Evolutionary conservation across 2,113 vertebrate species (phyloP).

Genomic region (Clupea harengus): DNA sequence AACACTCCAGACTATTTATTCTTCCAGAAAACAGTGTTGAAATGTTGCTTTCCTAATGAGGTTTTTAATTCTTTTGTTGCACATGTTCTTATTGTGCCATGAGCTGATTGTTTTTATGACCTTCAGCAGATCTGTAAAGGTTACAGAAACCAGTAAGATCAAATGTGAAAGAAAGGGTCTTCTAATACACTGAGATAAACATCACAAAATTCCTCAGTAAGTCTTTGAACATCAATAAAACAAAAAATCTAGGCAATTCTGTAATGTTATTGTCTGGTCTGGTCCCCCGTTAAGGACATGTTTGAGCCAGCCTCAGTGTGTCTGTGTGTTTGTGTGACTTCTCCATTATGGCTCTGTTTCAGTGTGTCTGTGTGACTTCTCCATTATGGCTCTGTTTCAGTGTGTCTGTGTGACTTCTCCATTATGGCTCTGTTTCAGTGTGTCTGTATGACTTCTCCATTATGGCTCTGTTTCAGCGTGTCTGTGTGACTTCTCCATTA

Average conservation of each 20-base stretch:
- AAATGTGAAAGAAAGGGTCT: neutral
- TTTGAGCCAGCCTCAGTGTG: neutral
- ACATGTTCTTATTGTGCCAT: neutral
- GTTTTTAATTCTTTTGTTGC: neutral
- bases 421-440: neutral
- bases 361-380: neutral
- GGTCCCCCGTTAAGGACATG: neutral
- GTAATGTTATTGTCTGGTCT: neutral
- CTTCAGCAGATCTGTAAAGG: slow-evolving; percentile 5
- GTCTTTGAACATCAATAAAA: slow-evolving; percentile 14
- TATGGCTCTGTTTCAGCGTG: neutral
- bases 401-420: neutral
- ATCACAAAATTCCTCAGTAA: slow-evolving; percentile 3
- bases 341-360: neutral
- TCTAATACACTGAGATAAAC: neutral
- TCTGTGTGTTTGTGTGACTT: neutral
- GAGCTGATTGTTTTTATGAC: slow-evolving; percentile 5
- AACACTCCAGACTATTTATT: slow-evolving; percentile 13
- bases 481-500: neutral
- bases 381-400: neutral
- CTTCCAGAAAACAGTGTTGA: slow-evolving; percentile 3
- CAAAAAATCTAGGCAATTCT: neutral
- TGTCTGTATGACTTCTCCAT: neutral
- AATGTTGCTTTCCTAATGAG: neutral
- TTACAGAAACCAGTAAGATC: neutral